Conservation (phyloP, 1,140 invertebrate species). For the Bombus sylvicola region DNA sequence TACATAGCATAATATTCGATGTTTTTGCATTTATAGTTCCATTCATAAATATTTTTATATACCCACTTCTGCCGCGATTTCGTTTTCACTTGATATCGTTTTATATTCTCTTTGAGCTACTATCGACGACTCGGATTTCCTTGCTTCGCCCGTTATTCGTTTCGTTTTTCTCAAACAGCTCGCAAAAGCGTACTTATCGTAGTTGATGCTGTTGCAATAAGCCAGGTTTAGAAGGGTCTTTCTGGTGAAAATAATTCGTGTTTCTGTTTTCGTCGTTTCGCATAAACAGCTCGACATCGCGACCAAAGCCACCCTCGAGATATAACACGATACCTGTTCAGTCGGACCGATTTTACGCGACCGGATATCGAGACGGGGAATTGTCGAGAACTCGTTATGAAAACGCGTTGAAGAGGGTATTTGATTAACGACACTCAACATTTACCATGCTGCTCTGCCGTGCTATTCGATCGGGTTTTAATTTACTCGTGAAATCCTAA, state of each 20-base stretch:
- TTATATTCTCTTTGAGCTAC: slow-evolving; percentile 11
- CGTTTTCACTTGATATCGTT: background rate
- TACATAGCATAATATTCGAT: slow-evolving; percentile 19
- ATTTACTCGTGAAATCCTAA: background rate
- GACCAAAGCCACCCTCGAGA: background rate
- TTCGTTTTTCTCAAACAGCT: background rate
- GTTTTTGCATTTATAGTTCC: background rate
- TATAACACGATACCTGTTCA: background rate
- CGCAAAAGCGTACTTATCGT: background rate
- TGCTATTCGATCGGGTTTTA: background rate
- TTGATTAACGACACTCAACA: slow-evolving; percentile 19
- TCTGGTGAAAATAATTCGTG: background rate
- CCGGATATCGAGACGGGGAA: background rate
- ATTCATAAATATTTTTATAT: slow-evolving; percentile 47
- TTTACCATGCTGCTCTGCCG: background rate
- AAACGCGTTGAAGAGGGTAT: slow-evolving; percentile 21
- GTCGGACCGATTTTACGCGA: background rate
- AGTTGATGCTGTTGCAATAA: slow-evolving; percentile 6
- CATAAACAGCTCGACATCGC: slow-evolving; percentile 15
- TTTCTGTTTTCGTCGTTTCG: slow-evolving; percentile 3
- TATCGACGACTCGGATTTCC: background rate
- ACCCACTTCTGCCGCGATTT: background rate
- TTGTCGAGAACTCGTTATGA: slow-evolving; percentile 18
- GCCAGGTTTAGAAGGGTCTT: background rate
- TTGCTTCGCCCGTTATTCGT: background rate